These are phyloP conservation scores for Microcebus ravelobensis DNA, from an alignment of 2,113 vertebrate genomes.

Conservation along the genomic window DNA sequence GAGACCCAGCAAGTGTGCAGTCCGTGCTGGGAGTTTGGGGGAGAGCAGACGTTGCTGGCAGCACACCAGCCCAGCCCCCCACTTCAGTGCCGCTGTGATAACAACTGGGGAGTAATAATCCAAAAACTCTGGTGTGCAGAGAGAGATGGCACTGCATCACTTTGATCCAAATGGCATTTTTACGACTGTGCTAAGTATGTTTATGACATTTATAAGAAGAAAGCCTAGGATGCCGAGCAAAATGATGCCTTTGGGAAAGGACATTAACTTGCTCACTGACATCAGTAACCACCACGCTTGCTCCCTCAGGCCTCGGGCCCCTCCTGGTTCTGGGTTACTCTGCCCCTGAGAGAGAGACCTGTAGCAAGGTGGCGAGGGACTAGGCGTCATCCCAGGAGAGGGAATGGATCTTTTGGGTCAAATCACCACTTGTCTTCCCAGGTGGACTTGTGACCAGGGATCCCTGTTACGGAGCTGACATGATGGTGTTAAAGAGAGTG, in stretches of 20 bases:
- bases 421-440: neutral
- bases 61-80: neutral
- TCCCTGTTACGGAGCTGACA: neutral
- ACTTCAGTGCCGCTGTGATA: neutral
- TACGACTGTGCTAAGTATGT: neutral
- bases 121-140: neutral
- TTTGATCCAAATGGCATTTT: constrained; percentile 11
- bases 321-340: neutral
- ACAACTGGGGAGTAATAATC: neutral
- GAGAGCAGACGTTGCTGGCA: neutral
- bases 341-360: neutral
- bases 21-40: neutral
- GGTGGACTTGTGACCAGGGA: too few relatives aligned
- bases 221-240: neutral
- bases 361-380: neutral
- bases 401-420: neutral
- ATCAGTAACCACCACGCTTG: neutral
- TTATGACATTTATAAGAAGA: neutral
- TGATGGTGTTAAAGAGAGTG: neutral
- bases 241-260: neutral
- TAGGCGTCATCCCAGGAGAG: neutral
- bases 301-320: neutral
- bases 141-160: neutral
- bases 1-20: too few relatives aligned
- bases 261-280: neutral